A percentile compares a stretch with the other conserved stretches of the same genome.
phyloP scores from a whole-genome alignment of 2,797 vertebrate genomes.

The Schizothorax lantsangensis region DNA sequence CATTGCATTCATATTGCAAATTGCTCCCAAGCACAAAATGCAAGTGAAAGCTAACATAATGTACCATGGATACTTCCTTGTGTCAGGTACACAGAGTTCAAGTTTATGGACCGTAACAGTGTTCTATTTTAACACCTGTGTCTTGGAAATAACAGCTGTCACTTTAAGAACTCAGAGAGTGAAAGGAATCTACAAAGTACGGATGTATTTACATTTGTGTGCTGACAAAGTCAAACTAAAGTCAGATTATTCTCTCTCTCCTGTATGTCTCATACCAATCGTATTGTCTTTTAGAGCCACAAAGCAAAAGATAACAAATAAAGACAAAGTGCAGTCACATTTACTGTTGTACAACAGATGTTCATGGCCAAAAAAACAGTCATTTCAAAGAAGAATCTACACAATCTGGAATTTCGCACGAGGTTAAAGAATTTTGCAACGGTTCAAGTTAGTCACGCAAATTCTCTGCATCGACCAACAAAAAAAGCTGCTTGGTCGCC shows the following conservation, averaged over 20 bases:
- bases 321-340: neutral
- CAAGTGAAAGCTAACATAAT: neutral
- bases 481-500: neutral
- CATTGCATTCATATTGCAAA: neutral
- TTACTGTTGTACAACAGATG: neutral
- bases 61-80: neutral
- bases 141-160: neutral
- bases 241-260: neutral
- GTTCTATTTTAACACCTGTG: slow-evolving; percentile 4
- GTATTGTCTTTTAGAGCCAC: neutral
- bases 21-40: neutral
- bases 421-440: neutral
- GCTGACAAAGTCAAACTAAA: neutral
- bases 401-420: neutral
- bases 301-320: neutral
- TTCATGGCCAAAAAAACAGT: neutral
- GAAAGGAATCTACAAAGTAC: neutral
- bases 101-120: neutral
- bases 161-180: neutral
- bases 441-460: neutral
- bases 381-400: neutral
- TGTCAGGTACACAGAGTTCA: neutral
- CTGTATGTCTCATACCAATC: neutral
- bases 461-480: neutral
- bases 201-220: neutral